Conservation (phyloP, 2,113 vertebrate genomes). For the Pelecanus crispus region DNA sequence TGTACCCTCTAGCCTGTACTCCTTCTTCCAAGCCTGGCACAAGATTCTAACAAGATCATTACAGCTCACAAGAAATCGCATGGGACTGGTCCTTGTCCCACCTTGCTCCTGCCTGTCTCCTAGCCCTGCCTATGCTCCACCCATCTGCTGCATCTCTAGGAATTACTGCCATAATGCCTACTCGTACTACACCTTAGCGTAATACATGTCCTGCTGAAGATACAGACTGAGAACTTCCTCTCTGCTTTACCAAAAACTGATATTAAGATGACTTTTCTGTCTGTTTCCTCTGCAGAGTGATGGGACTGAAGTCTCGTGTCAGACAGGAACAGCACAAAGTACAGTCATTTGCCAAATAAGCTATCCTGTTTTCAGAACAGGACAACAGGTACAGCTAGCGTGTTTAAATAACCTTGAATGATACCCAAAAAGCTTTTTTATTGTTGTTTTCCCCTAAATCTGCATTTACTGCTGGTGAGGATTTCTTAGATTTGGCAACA, state of each 20-base stretch:
- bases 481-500: neutral
- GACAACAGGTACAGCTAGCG: slow-evolving; percentile 73
- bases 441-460: neutral
- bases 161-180: neutral
- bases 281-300: slow-evolving; percentile 72
- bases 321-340: slow-evolving; percentile 66
- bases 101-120: neutral
- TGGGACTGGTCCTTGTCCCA: neutral
- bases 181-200: neutral
- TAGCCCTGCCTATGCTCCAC: neutral
- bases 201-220: neutral
- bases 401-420: neutral
- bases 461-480: neutral
- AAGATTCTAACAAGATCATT: neutral
- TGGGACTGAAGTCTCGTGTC: slow-evolving; percentile 82
- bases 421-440: neutral
- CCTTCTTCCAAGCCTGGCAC: neutral
- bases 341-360: slow-evolving; percentile 81
- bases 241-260: neutral
- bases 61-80: neutral
- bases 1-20: neutral
- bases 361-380: slow-evolving; percentile 79
- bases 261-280: neutral
- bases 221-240: neutral
- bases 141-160: neutral